Evolutionary conservation across 1,140 invertebrate genomes (phyloP), one percentile per base, ranked within the genome.

Genomic region (Drosophila triauraria): DNA sequence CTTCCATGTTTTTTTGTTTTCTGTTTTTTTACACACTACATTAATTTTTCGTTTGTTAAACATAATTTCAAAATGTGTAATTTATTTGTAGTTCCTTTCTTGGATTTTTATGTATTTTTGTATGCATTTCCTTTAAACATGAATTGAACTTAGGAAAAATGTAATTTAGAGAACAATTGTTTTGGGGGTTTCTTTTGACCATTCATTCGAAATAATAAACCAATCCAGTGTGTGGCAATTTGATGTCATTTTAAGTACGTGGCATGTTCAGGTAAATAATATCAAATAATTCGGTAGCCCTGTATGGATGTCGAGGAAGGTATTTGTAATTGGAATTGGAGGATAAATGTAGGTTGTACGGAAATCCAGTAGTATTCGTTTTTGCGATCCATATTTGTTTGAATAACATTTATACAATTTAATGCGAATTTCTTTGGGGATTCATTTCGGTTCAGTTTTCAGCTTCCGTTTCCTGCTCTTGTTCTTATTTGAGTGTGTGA

Each of bases 171-270:
- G 40, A 67, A 69, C 42, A 38, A 68, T 40, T 69, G 17, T 43
- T 51, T 47, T 30, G 20, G 25, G 64, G 47, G 6, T 44, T 40
- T 54, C 47, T 56, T 75, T 54, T 51, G 54, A 65, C 32, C 23
- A 46, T 47, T 57, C 35, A 30, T 56, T 17, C 44, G 8, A 38
- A 60, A 65, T 50, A 50, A 46, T 43, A 72, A 58, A 51, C 40
- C 53, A 72, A 80, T 83, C 46, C 61, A 83, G 76, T 83, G 32
- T 23, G 57, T 82, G 75, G 62, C 64, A 78, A 82, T 83, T 72
- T 87, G 77, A 88, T 87, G 72, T 87, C 77, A 88, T 78, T 87
- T 80, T 74, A 81, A 84, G 72, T 83, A 88, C 32, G 67, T 83
- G 77, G 84, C 77, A 83, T 88, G 84, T 71, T 78, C 67, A 82